Base-by-base conservation (phyloP, 92 coral and sea anemone genomes). In the Palythoa heliodiscus region DNA sequence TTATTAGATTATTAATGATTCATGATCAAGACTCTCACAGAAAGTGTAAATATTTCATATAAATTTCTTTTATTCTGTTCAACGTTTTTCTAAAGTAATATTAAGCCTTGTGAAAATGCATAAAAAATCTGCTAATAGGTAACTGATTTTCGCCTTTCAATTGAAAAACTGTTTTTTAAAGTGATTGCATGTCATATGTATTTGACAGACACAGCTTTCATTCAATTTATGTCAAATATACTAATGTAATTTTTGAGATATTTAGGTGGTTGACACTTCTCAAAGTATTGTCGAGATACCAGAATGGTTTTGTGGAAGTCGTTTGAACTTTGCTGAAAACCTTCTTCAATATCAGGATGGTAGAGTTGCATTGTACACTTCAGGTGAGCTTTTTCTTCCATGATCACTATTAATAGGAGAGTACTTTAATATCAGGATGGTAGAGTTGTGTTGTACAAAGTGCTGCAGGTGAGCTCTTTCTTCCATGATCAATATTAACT, bases 321-420 rank as follows among this genome's bases (percentile, higher is more conserved):
- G 78, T 58, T 82, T 97, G 13, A 97, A 97, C 82, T 97, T 92
- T 95, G 98, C 99, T 16, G 98, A 97, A 82, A 97, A 97, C 70
- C 92, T 97, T 72, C 85, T 97, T 50, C 95, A 87, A 7, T 86
- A 74, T 87, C 88, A 95, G 76, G 98, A 93, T 78, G 92, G 91
- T 72, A 90, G 85, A 55, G 86, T 93, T 82, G 99, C 99, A 11
- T 83, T 97, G 2, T 95, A 93, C 58, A 86, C 93, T 60, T 86
- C 99, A 94, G 99, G 99, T 97, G 88, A 35, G 11, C 5, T 17
- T 14, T 8, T 52, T 4, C n/a, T 12, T 38, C 25, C 25, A 50
- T 20, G 35, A n/a, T 38, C 35, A 29, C 0, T 29, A 7, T 9
- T 23, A 22, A 29, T 52, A 29, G 9, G 50, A 43, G 1, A 3